Evolutionary conservation across 2,888 invertebrate species (phyloP), one percentile per base, ranked within the genome.

Genomic region (Metopia argyrocephala): DNA sequence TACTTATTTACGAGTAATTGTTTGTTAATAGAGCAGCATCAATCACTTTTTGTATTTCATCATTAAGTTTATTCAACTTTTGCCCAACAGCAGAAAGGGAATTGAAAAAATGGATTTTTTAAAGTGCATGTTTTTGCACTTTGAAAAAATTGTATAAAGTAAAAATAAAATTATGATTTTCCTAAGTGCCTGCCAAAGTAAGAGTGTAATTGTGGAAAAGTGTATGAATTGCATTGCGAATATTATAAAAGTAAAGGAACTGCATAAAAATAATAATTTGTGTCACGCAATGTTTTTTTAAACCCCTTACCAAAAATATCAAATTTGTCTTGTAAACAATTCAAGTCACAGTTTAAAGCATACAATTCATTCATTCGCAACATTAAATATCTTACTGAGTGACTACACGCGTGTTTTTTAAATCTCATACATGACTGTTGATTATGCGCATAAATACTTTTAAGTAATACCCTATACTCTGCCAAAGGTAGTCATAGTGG

Each of bases 371-470:
- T 38, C 38, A 38, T 15, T 28, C 27, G 28, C 28, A 18, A 25
- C 48, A 27, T 38, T 56, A 20, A 56, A 56, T 56, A 61, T 65
- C 15, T 23, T n/a, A 50, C 70, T 69, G 75, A 64, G 64, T 71
- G 61, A 3, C 38, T 57, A 27, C 52, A 76, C 80, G 80, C 80
- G 80, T 76, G 76, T 76, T 66, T 71, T 71, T 78, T 46, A 66
- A 12, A 3, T 38, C 38, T 15, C 38, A 15, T 38, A 38, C 38
- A 38, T 38, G 38, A 38, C 38, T 38, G 38, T 9, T 15, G 38
- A 27, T 27, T 56, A 56, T 56, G 54, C 27, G 54, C 25, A 27
- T 27, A 54, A 54, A 5, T 54, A 48, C n/a, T n/a, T n/a, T n/a
- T n/a, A n/a, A n/a, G n/a, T n/a, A n/a, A n/a, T n/a, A n/a, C n/a